Evolutionary conservation across 30 jellyfish, hydroid and myxozoan genomes (phyloP).

Genomic region (Pseudorhiza aurosa): DNA sequence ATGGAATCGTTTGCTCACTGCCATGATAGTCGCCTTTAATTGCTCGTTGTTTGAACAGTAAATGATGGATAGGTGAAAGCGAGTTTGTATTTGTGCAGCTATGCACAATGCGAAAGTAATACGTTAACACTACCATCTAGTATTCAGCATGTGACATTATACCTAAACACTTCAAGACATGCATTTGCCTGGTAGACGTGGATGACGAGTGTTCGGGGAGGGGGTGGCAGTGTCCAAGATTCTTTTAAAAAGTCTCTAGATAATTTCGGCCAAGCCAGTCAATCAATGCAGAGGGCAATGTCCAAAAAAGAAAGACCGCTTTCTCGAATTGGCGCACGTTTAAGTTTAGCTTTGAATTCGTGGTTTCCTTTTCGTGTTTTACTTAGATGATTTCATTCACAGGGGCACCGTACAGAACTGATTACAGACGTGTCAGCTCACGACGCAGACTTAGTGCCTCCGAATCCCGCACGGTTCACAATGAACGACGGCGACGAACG

Average conservation of each 20-base stretch:
- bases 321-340: too few species aligned
- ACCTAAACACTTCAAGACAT: background rate
- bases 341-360: too few species aligned
- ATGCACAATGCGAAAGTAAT: background rate
- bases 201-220: background rate
- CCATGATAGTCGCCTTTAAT: background rate
- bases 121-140: background rate
- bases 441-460: too few species aligned
- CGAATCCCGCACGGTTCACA: too few species aligned
- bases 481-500: too few species aligned
- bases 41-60: conserved; percentile 10
- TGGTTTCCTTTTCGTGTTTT: too few species aligned
- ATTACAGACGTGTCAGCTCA: background rate
- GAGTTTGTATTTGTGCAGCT: background rate
- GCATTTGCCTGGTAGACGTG: background rate
- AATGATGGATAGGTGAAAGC: background rate
- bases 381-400: too few species aligned
- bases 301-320: too few species aligned
- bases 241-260: background rate
- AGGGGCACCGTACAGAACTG: too few species aligned
- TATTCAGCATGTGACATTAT: background rate
- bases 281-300: too few species aligned
- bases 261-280: background rate
- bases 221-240: background rate
- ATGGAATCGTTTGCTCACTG: background rate